These are phyloP conservation scores for Chanos chanos DNA, from an alignment of 2,797 vertebrate species.

Conservation along the genomic window DNA sequence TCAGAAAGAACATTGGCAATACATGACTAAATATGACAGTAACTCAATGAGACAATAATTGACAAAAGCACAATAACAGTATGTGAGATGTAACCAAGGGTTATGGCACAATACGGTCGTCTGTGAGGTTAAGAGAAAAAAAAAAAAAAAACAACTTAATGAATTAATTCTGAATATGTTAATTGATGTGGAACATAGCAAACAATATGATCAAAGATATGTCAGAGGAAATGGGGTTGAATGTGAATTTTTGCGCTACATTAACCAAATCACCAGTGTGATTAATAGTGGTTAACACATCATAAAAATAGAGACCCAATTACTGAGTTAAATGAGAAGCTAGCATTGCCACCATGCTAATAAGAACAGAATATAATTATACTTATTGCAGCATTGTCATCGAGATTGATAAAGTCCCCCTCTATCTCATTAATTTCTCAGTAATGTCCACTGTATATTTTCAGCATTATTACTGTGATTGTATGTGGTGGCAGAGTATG, in stretches of 20 bases:
- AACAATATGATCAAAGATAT: constrained; percentile 58
- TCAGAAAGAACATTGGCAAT: too few relatives aligned
- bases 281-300: constrained; percentile 74
- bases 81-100: not conserved
- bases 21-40: too few relatives aligned
- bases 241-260: constrained; percentile 68
- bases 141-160: too few relatives aligned
- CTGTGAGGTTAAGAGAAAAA: not conserved
- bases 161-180: constrained; percentile 11
- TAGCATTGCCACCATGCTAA: constrained; percentile 73
- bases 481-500: constrained; percentile 44
- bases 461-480: constrained; percentile 60
- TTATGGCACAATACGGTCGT: constrained; percentile 6
- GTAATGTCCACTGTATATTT: constrained; percentile 62
- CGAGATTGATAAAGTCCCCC: constrained; percentile 74
- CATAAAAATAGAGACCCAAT: constrained; percentile 76
- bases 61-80: constrained; percentile 11
- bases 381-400: constrained; percentile 63
- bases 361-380: constrained; percentile 71
- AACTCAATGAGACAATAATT: too few relatives aligned
- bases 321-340: constrained; percentile 73
- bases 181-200: constrained; percentile 36
- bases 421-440: constrained; percentile 71
- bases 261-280: constrained; percentile 75
- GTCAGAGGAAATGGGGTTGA: constrained; percentile 66